phyloP scores from a whole-genome alignment of 1,140 invertebrate genomes.

The Heliconius congener region DNA sequence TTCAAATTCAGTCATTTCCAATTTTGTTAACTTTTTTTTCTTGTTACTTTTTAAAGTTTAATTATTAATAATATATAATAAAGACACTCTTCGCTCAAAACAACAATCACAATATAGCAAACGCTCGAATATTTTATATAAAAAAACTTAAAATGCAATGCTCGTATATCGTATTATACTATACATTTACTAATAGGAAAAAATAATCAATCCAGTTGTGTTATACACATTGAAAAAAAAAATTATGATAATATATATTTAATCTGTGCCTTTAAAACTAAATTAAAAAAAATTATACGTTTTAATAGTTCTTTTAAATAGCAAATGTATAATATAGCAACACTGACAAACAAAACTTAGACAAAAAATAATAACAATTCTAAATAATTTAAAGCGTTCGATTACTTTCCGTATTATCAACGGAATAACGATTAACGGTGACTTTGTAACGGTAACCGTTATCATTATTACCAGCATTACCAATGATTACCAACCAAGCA shows the following conservation, averaged over 20 bases:
- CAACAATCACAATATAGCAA: slow-evolving; percentile 5
- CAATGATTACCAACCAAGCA: not conserved
- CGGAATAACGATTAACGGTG: slow-evolving; percentile 27
- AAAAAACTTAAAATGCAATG: slow-evolving; percentile 3
- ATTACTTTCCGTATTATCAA: slow-evolving; percentile 22
- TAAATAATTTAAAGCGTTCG: slow-evolving; percentile 34
- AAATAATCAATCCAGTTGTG: not conserved
- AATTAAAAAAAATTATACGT: not conserved
- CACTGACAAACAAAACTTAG: slow-evolving; percentile 14
- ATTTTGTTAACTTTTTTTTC: not conserved
- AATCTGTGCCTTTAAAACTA: not conserved
- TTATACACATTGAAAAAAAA: not conserved
- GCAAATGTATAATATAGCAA: slow-evolving; percentile 14
- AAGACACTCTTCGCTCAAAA: slow-evolving; percentile 12
- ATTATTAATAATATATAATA: not conserved
- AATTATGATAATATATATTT: not conserved
- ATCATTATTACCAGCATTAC: not conserved
- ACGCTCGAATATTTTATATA: slow-evolving; percentile 7
- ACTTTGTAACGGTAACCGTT: slow-evolving; percentile 14
- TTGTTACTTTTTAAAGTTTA: not conserved
- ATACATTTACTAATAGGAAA: not conserved
- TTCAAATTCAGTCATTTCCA: not conserved
- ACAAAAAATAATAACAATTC: slow-evolving; percentile 26
- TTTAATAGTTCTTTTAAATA: not conserved
- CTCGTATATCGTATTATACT: not conserved